These are phyloP conservation scores for Manis pentadactyla DNA, from an alignment of 2,797 vertebrate genomes.

Conservation along the genomic window DNA sequence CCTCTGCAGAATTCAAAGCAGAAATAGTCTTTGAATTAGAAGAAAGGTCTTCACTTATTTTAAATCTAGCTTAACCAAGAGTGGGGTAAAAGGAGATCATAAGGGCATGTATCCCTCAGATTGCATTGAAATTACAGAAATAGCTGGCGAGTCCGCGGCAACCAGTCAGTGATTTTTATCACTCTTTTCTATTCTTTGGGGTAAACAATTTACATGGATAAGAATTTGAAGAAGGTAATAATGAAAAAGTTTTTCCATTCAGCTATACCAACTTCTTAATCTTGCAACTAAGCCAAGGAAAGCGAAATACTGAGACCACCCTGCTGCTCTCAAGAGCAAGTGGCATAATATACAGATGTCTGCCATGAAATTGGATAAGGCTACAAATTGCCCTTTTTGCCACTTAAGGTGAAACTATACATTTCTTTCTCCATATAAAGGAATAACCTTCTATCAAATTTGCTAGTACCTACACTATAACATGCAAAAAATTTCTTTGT, in stretches of 20 bases:
- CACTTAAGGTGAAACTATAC: not conserved
- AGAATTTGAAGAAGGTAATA: not conserved
- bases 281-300: not conserved
- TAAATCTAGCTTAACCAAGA: not conserved
- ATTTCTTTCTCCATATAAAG: not conserved
- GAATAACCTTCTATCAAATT: not conserved
- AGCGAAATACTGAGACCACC: not conserved
- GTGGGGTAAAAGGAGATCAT: fast-evolving
- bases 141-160: not conserved
- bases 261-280: not conserved
- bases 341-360: not conserved
- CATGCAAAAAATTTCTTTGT: not conserved
- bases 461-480: not conserved
- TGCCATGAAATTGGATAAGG: not conserved
- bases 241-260: not conserved
- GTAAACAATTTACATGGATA: not conserved
- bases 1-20: not conserved
- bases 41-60: not conserved
- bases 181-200: not conserved
- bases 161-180: not conserved
- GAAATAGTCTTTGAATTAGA: not conserved
- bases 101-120: no score
- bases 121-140: not conserved
- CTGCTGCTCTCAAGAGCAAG: not conserved
- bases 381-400: not conserved